These are phyloP conservation scores for Anneissia japonica DNA, from an alignment of 35 echinoderm and acorn worm genomes.

Conservation along the genomic window DNA sequence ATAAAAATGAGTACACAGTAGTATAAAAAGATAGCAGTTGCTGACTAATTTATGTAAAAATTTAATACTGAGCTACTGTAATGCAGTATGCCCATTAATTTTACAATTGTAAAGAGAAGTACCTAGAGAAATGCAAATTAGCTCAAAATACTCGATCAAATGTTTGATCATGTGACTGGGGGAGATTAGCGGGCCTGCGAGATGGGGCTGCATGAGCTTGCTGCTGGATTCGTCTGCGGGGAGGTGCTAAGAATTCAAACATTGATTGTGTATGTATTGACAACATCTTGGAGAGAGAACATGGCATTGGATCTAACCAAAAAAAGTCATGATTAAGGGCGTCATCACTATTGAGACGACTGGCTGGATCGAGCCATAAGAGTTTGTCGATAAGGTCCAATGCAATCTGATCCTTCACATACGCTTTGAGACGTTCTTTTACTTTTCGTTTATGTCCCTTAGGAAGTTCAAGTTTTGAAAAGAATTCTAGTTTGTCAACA, in stretches of 20 bases:
- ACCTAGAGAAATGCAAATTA: too few relatives aligned
- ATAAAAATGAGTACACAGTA: too few relatives aligned
- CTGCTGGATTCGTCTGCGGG: slow-evolving; percentile 39
- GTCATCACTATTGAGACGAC: slow-evolving; percentile 52
- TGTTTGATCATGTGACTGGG: too few relatives aligned
- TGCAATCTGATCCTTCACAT: slow-evolving; percentile 89
- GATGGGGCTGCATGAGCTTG: slow-evolving; percentile 6
- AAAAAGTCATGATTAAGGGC: slow-evolving; percentile 97
- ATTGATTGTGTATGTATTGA: slow-evolving; percentile 81
- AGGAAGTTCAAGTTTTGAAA: slow-evolving; percentile 67
- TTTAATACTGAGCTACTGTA: too few relatives aligned
- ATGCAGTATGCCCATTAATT: too few relatives aligned
- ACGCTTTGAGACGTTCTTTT: slow-evolving; percentile 74
- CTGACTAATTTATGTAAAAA: too few relatives aligned
- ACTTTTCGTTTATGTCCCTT: slow-evolving; percentile 78
- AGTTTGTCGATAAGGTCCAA: slow-evolving; percentile 91
- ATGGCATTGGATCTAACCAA: slow-evolving; percentile 85
- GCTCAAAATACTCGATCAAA: neutral
- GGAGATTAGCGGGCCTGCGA: slow-evolving; percentile 15
- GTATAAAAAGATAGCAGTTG: too few relatives aligned
- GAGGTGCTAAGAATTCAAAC: slow-evolving; percentile 86
- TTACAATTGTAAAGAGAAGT: too few relatives aligned
- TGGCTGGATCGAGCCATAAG: slow-evolving; percentile 60
- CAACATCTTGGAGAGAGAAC: slow-evolving; percentile 62
- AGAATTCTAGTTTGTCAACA: slow-evolving; percentile 79